Percentiles rank a stretch among this genome's conserved stretches.
phyloP scores from a whole-genome alignment of 2,113 vertebrate genomes.

The Suricata suricatta region DNA sequence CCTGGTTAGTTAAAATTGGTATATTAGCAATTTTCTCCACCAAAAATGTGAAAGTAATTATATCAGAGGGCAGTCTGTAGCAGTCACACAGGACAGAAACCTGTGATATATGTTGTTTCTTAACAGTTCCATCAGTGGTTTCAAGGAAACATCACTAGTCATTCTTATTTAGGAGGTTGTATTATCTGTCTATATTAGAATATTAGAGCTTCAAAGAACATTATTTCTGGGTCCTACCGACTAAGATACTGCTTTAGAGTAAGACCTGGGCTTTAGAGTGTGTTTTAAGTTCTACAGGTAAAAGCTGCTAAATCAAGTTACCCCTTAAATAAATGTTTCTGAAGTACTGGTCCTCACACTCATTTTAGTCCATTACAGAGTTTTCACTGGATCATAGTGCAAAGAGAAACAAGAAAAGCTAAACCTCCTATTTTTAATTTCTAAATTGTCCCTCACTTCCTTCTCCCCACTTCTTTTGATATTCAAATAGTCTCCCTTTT shows the following conservation, averaged over 20 bases:
- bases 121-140: background rate
- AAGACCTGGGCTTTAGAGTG: background rate
- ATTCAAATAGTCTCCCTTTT: conserved; percentile 10
- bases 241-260: background rate
- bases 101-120: background rate
- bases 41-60: background rate
- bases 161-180: background rate
- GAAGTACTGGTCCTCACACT: background rate
- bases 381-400: background rate
- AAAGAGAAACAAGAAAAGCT: conserved; percentile 24
- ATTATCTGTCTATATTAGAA: background rate
- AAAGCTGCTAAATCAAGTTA: background rate
- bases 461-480: background rate
- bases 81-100: background rate
- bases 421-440: background rate
- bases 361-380: background rate
- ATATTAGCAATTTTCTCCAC: background rate
- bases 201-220: background rate
- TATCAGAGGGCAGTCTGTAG: background rate
- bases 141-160: background rate
- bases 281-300: background rate
- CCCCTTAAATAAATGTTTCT: conserved; percentile 14
- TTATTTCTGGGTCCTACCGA: background rate
- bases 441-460: conserved; percentile 20
- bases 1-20: background rate